Evolutionary conservation across 2,113 vertebrate genomes (phyloP).

Genomic region (Phrynocephalus versicolor): DNA sequence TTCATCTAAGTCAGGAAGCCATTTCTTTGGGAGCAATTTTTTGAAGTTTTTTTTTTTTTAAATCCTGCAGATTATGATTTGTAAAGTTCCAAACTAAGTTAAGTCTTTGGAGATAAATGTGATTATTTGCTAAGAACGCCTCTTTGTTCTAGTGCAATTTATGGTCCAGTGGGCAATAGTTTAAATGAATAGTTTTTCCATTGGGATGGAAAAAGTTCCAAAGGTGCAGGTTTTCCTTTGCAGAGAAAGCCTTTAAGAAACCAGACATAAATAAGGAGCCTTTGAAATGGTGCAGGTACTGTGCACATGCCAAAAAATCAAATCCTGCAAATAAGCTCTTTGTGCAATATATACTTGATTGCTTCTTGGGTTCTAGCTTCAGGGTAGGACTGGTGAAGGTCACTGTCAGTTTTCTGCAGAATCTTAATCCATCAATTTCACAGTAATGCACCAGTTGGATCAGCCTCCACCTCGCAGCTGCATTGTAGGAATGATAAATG

Average conservation of each 20-base stretch:
- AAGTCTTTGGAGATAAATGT: neutral
- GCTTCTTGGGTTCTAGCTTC: neutral
- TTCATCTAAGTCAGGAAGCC: neutral
- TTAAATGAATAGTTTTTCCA: neutral
- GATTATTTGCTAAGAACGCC: neutral
- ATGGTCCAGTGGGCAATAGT: neutral
- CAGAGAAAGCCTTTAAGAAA: neutral
- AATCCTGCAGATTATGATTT: neutral
- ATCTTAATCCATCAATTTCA: neutral
- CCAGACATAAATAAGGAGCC: accelerated
- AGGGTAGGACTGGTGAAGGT: neutral
- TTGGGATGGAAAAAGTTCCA: neutral
- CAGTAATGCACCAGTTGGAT: neutral
- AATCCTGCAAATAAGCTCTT: neutral
- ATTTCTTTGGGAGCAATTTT: neutral
- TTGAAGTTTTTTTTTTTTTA: neutral
- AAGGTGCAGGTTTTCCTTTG: neutral
- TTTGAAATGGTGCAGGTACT: neutral
- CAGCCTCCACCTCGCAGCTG: neutral
- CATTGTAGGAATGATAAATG: neutral
- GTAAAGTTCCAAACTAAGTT: neutral
- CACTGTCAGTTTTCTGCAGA: neutral
- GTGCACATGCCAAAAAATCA: neutral
- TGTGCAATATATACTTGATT: neutral
- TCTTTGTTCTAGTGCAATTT: neutral